Base-by-base conservation (phyloP, 2,113 vertebrate genomes). In the Centropus bengalensis region DNA sequence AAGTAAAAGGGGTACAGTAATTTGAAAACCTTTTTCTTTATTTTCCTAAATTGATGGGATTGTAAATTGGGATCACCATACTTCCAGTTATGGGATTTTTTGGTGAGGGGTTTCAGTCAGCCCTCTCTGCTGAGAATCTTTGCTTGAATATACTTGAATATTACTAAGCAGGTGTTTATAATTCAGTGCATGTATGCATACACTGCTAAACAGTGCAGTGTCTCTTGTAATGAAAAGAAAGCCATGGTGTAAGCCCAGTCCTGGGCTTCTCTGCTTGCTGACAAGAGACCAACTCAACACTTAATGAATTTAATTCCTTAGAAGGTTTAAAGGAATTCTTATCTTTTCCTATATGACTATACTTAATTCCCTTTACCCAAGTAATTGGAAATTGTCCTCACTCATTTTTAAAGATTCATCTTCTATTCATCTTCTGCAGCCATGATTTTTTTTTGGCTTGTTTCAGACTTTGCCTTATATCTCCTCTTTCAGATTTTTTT, bases 31-130 rank as follows among this genome's bases (percentile, higher is more conserved):
- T 30, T 4, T 55, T 27, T 13, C 24, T 54, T 4, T 27, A 55
- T 58, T 8, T 6, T 1, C 4, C 2, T 32, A 28, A 58, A 36
- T 4, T 26, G 26, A 21, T 19, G 23, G 9, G 5, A 47, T 15
- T 78, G 16, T 38, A 24, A 63, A 0, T 0, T 49, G 11, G 23
- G 9, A 62, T 27, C 54, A 42, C 11, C 40, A 6, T 33, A 58
- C 17, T 83, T 77, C 17, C 12, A 40, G 15, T 45, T 30, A 22
- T 6, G 7, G 92, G 36, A 38, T 92, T 42, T 47, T 6, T 71
- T 60, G 87, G 8, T 71, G 58, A 90, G 16, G 9, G 22, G 33
- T 63, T 60, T 82, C 33, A 55, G 24, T 15, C 6, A 75, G 13
- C 10, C 15, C 33, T 62, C 44, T 76, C 9, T 58, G 9, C 11